Evolutionary conservation across 1,140 invertebrate genomes (phyloP), one percentile per base, ranked within the genome.

Genomic region (Drosophila orena): DNA sequence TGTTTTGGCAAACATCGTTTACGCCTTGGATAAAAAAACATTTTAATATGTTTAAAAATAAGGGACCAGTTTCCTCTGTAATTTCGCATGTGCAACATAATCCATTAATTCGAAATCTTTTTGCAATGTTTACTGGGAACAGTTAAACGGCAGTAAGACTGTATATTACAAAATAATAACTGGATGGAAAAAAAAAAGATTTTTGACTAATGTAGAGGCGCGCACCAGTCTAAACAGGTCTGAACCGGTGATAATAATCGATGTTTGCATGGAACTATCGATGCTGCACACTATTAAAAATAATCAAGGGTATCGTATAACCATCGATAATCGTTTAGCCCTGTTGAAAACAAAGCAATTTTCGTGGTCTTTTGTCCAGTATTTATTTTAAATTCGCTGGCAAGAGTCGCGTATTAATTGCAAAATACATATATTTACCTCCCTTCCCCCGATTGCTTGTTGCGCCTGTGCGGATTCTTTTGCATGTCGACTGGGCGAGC

Each of bases 391-490:
- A 86, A 62, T 86, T 81, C 65, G 61, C 20, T 60, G 27, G 47
- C 64, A 60, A 65, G 50, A 50, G 61, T 79, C 59, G 78, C 58
- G 59, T 46, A 37, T 46, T 42, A 52, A 15, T 40, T 27, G 8
- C 49, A 43, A 27, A 24, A n/a, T 17, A 43, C 22, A 30, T 22
- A 55, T 78, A 65, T 71, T 49, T 60, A 30, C 12, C 30, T 20
- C 35, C 60, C 53, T n/a, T 22, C 34, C 27, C 43, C 65, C 58
- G 78, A 54, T 78, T 65, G 81, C 83, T 71, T 77, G 81, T 81
- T 85, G 81, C 56, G 42, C 38, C 49, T 64, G 83, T 86, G 79
- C 78, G 17, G 66, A 83, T 49, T 73, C 40, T 83, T 89, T 88
- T 88, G 83, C 76, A 88, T 88, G 84, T 78, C 75, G 50, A 62